A percentile compares a stretch with the other conserved stretches of the same genome.
These are phyloP conservation scores for Tortrix viridana DNA, from an alignment of 2,888 invertebrate genomes.

Conservation along the genomic window DNA sequence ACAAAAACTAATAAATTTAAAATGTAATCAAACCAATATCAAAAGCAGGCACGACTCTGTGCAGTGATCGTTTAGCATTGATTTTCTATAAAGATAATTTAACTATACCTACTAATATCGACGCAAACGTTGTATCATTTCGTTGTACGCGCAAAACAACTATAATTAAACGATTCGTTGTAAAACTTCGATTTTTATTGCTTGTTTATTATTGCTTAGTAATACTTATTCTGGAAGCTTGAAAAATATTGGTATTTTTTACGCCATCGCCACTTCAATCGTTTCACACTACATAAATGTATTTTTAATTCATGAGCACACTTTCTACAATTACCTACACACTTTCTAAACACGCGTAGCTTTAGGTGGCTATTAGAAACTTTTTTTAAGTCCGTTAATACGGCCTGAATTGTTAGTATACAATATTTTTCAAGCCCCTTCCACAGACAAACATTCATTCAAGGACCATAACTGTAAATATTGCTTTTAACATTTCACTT, in stretches of 20 bases:
- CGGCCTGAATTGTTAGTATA: background rate
- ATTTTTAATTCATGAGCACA: too few species aligned
- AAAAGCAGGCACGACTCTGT: too few species aligned
- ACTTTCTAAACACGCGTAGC: too few species aligned
- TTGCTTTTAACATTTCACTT: slow-evolving; percentile 25
- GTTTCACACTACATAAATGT: too few species aligned
- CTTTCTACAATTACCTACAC: too few species aligned
- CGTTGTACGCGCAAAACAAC: slow-evolving; percentile 55
- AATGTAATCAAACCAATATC: too few species aligned
- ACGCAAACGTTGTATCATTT: slow-evolving; percentile 7
- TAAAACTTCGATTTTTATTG: slow-evolving; percentile 62
- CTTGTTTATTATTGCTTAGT: slow-evolving; percentile 56
- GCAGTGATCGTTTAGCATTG: too few species aligned
- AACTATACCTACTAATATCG: background rate
- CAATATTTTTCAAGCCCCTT: slow-evolving; percentile 16
- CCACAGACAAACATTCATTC: background rate
- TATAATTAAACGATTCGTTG: slow-evolving; percentile 65
- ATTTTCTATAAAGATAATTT: background rate
- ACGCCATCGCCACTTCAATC: background rate
- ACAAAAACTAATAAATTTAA: too few species aligned
- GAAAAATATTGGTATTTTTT: slow-evolving; percentile 1
- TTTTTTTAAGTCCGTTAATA: too few species aligned
- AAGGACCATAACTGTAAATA: slow-evolving; percentile 21
- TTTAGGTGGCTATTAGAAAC: too few species aligned
- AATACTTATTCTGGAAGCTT: slow-evolving; percentile 41